These are phyloP conservation scores for Sarcophaga subvicina DNA, from an alignment of 2,888 invertebrate genomes.

Conservation along the genomic window DNA sequence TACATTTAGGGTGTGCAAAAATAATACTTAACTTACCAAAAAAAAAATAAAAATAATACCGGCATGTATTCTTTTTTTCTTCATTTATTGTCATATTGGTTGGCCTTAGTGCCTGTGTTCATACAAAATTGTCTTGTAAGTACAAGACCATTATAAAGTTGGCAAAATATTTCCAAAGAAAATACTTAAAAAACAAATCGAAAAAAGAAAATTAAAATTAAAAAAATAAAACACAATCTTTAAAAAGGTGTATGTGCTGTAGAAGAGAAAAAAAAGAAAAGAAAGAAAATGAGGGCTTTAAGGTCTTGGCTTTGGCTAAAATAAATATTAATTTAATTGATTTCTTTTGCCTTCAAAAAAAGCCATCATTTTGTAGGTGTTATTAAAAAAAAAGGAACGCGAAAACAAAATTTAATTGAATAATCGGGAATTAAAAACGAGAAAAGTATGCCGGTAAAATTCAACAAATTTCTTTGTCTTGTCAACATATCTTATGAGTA, in stretches of 20 bases:
- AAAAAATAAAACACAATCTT: not conserved
- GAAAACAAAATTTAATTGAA: not conserved
- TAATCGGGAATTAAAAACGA: too few relatives aligned
- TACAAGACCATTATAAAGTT: conserved; percentile 60
- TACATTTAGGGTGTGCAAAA: conserved; percentile 48
- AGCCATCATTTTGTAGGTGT: conserved; percentile 44
- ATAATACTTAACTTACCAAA: conserved; percentile 51
- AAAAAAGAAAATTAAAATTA: not conserved
- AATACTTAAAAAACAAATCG: conserved; percentile 19
- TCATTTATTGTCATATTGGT: conserved; percentile 37
- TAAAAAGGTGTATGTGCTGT: conserved; percentile 51
- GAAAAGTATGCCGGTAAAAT: too few relatives aligned
- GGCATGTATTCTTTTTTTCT: conserved; percentile 48
- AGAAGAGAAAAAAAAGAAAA: too few relatives aligned
- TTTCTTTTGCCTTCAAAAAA: conserved; percentile 28
- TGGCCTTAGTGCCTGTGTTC: conserved; percentile 28
- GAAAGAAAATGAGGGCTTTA: conserved; percentile 57
- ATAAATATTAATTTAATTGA: conserved; percentile 64
- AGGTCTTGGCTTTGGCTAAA: conserved; percentile 35
- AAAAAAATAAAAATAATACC: conserved; percentile 63
- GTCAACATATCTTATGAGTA: not conserved
- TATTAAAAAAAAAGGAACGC: conserved; percentile 4
- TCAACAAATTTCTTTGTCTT: too few relatives aligned
- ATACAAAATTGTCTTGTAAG: conserved; percentile 58
- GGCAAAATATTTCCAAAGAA: conserved; percentile 66